These are phyloP conservation scores for Drymodes brunneopygia DNA, from an alignment of 2,113 vertebrate species.

Conservation along the genomic window DNA sequence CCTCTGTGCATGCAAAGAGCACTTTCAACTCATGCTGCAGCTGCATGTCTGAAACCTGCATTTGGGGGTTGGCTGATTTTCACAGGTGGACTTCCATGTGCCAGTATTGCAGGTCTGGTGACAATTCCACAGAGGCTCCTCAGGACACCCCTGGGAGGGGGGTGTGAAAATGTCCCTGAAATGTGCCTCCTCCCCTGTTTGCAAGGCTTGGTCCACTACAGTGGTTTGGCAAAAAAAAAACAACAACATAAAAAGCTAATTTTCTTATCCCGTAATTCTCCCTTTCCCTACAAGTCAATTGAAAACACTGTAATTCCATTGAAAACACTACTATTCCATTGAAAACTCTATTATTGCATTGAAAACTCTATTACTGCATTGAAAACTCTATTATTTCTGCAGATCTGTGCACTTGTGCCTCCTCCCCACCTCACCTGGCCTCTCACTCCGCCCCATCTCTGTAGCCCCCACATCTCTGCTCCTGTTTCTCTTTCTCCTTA, in stretches of 20 bases:
- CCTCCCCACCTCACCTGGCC: neutral
- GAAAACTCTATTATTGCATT: neutral
- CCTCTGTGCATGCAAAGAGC: conserved; percentile 4
- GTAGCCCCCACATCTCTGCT: neutral
- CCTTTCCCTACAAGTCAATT: neutral
- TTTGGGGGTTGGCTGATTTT: neutral
- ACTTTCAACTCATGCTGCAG: neutral
- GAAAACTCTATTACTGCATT: neutral
- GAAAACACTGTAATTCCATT: neutral
- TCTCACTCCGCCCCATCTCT: neutral
- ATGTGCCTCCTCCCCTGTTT: too few species aligned
- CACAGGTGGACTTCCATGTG: neutral
- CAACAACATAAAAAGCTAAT: rapidly evolving
- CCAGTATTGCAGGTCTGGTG: neutral
- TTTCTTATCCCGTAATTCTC: neutral
- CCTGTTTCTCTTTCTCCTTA: neutral
- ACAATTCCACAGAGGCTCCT: neutral
- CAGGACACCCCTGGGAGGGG: neutral
- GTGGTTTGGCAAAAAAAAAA: neutral
- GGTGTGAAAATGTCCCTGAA: neutral
- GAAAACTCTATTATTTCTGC: neutral
- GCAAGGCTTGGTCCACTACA: neutral
- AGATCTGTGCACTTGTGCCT: neutral
- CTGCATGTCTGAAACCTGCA: neutral
- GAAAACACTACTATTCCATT: too few species aligned